A percentile compares a stretch with the other conserved stretches of the same genome.
phyloP scores from a whole-genome alignment of 2,888 invertebrate species.

The Conchocele bisecta region DNA sequence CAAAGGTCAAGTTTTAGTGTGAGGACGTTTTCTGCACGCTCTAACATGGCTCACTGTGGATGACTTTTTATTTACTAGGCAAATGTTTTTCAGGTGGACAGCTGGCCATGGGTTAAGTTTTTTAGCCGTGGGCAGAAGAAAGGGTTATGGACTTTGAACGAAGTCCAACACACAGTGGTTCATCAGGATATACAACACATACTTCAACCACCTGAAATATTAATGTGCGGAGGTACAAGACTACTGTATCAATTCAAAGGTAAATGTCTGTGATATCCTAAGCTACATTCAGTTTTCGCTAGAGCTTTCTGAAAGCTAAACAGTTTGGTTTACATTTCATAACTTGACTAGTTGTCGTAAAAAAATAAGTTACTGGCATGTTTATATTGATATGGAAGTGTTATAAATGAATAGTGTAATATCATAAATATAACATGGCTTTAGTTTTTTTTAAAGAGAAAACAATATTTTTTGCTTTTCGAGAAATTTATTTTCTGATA shows the following conservation, averaged over 20 bases:
- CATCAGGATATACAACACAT: neutral
- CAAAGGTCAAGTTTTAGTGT: no score
- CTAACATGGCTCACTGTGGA: conserved; percentile 3
- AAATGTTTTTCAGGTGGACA: conserved; percentile 14
- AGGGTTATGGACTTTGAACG: conserved; percentile 10
- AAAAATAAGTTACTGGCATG: neutral
- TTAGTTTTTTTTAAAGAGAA: no score
- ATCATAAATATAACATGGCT: conserved; percentile 1
- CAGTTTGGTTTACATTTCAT: no score
- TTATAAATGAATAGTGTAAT: conserved; percentile 1
- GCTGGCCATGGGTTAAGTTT: conserved; percentile 27
- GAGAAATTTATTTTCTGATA: conserved; percentile 4
- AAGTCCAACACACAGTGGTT: conserved; percentile 20
- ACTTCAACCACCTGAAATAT: conserved; percentile 18
- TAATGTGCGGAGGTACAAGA: conserved; percentile 23
- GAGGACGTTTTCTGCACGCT: no score
- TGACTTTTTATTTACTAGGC: neutral
- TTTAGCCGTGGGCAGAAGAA: conserved; percentile 10
- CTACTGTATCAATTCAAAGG: conserved; percentile 25
- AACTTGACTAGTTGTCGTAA: neutral
- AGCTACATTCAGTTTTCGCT: no score
- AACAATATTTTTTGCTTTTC: neutral
- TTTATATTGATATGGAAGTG: neutral
- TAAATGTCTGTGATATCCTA: no score
- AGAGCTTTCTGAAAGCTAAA: no score